phyloP scores from a whole-genome alignment of 2,113 vertebrate genomes.

The Chrysemys picta region DNA sequence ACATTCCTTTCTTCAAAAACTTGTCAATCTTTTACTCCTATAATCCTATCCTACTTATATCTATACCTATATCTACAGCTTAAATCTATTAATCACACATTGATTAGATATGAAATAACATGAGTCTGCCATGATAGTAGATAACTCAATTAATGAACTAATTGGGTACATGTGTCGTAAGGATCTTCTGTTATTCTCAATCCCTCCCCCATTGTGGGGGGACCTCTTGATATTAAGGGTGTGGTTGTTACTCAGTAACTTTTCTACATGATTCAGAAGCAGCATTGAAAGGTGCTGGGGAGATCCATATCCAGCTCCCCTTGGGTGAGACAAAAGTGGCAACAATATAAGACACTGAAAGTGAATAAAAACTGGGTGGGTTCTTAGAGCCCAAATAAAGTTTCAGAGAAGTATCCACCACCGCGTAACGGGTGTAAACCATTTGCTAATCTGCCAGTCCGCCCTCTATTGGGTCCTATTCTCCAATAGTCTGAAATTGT shows the following conservation, averaged over 20 bases:
- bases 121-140: too few species aligned
- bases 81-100: too few species aligned
- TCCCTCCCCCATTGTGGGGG: too few species aligned
- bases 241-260: background rate
- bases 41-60: too few species aligned
- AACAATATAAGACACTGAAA: background rate
- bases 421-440: background rate
- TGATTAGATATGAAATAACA: too few species aligned
- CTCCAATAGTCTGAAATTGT: background rate
- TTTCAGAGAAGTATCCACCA: background rate
- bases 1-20: too few species aligned
- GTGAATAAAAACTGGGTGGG: background rate
- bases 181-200: background rate
- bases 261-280: background rate
- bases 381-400: background rate
- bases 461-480: background rate
- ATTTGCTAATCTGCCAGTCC: background rate
- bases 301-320: background rate
- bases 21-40: too few species aligned
- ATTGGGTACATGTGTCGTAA: background rate
- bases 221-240: background rate
- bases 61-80: too few species aligned
- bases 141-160: too few species aligned
- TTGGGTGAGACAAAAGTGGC: background rate
- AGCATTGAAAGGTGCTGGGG: background rate